Conservation (phyloP, 2,113 vertebrate genomes). For the Tragelaphus buxtoni region DNA sequence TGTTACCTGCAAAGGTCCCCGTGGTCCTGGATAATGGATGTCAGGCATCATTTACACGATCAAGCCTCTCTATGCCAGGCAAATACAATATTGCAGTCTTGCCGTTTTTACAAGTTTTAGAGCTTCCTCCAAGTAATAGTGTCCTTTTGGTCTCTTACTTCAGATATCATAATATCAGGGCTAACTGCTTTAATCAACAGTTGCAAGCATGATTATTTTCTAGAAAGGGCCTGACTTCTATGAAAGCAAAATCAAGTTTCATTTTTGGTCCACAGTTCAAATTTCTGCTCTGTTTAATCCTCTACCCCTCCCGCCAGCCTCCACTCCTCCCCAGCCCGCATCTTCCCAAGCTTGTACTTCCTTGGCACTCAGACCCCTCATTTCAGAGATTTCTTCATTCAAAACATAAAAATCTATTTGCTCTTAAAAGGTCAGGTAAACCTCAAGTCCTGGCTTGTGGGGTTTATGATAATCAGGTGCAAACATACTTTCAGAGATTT, state of each 20-base stretch:
- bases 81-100: background rate
- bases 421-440: background rate
- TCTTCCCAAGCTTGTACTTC: background rate
- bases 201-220: background rate
- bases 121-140: background rate
- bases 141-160: background rate
- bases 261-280: background rate
- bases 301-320: fast-evolving
- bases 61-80: background rate
- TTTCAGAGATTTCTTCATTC: background rate
- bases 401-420: background rate
- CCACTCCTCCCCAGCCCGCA: background rate
- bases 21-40: background rate
- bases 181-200: background rate
- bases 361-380: background rate
- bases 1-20: background rate
- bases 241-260: background rate
- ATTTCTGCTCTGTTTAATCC: background rate
- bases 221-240: background rate
- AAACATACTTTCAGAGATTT: background rate
- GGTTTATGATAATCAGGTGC: background rate
- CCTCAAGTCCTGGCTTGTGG: background rate
- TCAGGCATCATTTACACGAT: background rate
- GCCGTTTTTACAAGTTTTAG: background rate
- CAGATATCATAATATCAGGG: background rate